phyloP scores from a whole-genome alignment of 2,888 invertebrate genomes.

The Gymnoscelis rufifasciata region DNA sequence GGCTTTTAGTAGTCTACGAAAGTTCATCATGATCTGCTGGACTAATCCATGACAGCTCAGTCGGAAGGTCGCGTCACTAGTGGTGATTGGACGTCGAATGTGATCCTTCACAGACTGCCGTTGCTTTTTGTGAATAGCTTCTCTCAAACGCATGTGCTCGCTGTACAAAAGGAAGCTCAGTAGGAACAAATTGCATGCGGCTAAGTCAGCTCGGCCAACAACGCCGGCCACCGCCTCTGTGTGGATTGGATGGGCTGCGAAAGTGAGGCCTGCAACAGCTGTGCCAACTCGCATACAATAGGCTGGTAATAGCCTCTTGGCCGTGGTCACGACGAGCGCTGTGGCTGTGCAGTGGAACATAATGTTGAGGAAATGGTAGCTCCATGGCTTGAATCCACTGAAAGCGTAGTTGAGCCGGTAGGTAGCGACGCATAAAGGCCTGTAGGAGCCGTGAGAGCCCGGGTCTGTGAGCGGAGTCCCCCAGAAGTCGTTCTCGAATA shows the following conservation, averaged over 20 bases:
- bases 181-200: constrained; percentile 94
- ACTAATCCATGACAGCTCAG: constrained; percentile 67
- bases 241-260: constrained; percentile 97
- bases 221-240: constrained; percentile 97
- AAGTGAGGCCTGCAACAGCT: constrained; percentile 88
- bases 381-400: constrained; percentile 87
- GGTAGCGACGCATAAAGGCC: constrained; percentile 93
- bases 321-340: constrained; percentile 87
- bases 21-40: constrained; percentile 67
- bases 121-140: constrained; percentile 59
- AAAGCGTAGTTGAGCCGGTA: constrained; percentile 91
- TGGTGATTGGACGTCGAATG: constrained; percentile 44
- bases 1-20: constrained; percentile 61
- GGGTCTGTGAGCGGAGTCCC: constrained; percentile 95
- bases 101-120: constrained; percentile 56
- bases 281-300: constrained; percentile 83
- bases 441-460: constrained; percentile 97
- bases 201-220: constrained; percentile 96
- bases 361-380: constrained; percentile 92
- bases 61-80: constrained; percentile 58
- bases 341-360: constrained; percentile 92
- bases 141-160: constrained; percentile 85
- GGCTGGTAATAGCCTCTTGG: constrained; percentile 83
- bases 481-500: constrained; percentile 98
- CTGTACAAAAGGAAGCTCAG: constrained; percentile 92